Evolutionary conservation across 1,140 invertebrate species (phyloP), one percentile per base, ranked within the genome.

Genomic region (Euwallacea similis): DNA sequence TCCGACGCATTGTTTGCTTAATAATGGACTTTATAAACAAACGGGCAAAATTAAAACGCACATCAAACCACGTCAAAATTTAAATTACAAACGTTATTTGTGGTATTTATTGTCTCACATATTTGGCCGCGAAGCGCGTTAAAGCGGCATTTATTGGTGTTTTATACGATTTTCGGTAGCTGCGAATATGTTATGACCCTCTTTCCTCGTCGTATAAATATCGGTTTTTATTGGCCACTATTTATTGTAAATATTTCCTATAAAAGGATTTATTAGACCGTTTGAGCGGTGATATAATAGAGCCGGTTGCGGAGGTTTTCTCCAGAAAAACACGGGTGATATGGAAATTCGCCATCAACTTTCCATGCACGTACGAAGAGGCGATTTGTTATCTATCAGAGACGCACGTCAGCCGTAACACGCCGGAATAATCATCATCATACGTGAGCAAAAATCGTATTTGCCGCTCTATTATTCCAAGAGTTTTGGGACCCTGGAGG

Each of bases 351-450:
- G 21, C 21, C 21, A 33, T 33, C 21, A 33, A 11, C 13, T 59
- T 10, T 41, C 13, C 21, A n/a, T 10, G 56, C 13, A 59, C 56
- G 50, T 53, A n/a, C 50, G 11, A 53, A 11, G 15, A 53, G 15
- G 11, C 56, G 21, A 59, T 59, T 59, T 21, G 56, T 59, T 59
- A 59, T 59, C 56, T 33, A 59, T 59, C n/a, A 59, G 21, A 59
- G 21, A 21, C 56, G 56, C 33, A 59, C 56, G 56, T 59, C 56
- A 59, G n/a, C 33, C 13, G 21, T 41, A 21, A 41, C 56, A 41
- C n/a, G 21, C 21, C 21, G 33, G 56, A 59, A 59, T 59, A 59
- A 59, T 59, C 21, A 33, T 33, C 21, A 33, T 33, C 21, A 33
- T 33, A 33, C 21, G 21, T 33, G 21, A 33, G 21, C 21, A 33